These are phyloP conservation scores for Umimayanthus kanabou DNA, from an alignment of 92 coral and sea anemone genomes.

Conservation along the genomic window DNA sequence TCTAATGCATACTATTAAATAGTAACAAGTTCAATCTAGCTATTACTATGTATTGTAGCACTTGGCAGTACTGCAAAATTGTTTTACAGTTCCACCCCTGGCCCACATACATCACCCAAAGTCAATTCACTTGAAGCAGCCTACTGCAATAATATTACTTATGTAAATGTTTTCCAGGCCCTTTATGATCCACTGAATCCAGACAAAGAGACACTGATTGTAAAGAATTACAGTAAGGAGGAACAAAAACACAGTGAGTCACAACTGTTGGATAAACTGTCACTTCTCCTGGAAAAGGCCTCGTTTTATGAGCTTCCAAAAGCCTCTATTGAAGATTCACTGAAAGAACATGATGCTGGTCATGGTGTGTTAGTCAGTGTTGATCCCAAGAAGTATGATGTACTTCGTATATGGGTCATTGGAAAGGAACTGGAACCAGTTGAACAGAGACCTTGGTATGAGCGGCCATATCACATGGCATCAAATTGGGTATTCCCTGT, in stretches of 20 bases:
- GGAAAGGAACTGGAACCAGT: constrained; percentile 77
- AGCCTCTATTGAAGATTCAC: constrained; percentile 60
- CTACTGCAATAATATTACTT: background rate
- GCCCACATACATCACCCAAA: background rate
- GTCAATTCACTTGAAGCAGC: background rate
- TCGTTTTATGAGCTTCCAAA: constrained; percentile 85
- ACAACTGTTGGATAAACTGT: constrained; percentile 65
- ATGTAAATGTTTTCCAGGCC: constrained; percentile 40
- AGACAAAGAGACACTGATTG: constrained; percentile 81
- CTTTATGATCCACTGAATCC: constrained; percentile 90
- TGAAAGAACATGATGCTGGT: constrained; percentile 81
- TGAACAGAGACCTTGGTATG: constrained; percentile 56
- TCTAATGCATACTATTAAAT: too few relatives aligned
- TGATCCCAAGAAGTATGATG: constrained; percentile 77
- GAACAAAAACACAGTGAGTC: constrained; percentile 74
- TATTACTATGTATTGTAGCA: too few relatives aligned
- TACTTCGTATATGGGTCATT: constrained; percentile 79
- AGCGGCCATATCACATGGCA: constrained; percentile 26
- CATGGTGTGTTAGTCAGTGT: constrained; percentile 87
- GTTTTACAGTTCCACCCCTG: too few relatives aligned
- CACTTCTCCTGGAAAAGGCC: constrained; percentile 72
- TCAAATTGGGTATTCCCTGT: constrained; percentile 37
- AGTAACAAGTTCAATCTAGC: too few relatives aligned
- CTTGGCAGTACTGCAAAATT: too few relatives aligned
- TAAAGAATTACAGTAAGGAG: constrained; percentile 57